phyloP scores from a whole-genome alignment of 1,140 invertebrate genomes.

The Drosophila mauritiana region DNA sequence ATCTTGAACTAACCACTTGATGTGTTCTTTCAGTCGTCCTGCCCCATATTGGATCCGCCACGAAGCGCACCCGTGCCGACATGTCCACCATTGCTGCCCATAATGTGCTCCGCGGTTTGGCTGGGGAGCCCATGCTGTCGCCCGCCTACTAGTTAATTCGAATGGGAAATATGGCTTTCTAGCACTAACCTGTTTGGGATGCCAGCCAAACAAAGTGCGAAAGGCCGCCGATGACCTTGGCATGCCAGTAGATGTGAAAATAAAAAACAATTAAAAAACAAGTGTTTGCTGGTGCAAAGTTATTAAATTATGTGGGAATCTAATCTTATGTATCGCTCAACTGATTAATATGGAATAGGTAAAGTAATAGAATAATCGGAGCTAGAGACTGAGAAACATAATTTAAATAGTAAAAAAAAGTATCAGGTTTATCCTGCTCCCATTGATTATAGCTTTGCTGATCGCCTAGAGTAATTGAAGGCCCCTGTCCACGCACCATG shows the following conservation, averaged over 20 bases:
- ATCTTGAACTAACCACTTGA: constrained; percentile 8
- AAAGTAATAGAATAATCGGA: too few species aligned
- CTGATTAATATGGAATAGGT: too few species aligned
- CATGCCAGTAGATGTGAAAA: constrained; percentile 34
- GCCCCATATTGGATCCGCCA: constrained; percentile 95
- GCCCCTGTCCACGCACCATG: neutral
- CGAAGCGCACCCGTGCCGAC: constrained; percentile 89
- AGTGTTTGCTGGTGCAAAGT: constrained; percentile 6
- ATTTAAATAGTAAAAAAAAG: too few species aligned
- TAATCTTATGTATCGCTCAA: too few species aligned
- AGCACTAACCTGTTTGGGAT: neutral
- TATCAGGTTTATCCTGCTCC: too few species aligned
- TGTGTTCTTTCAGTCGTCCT: constrained; percentile 86
- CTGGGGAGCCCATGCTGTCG: constrained; percentile 88
- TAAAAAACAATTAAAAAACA: constrained; percentile 33
- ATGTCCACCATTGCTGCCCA: constrained; percentile 92
- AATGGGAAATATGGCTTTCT: constrained; percentile 5
- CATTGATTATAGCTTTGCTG: too few species aligned
- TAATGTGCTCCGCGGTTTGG: constrained; percentile 92
- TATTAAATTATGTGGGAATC: constrained; percentile 3
- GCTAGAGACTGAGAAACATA: too few species aligned
- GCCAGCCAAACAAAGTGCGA: constrained; percentile 19
- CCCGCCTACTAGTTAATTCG: constrained; percentile 81
- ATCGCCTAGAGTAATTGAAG: too few species aligned
- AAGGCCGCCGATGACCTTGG: constrained; percentile 31